Evolutionary conservation across 2,797 vertebrate genomes (phyloP).

Genomic region (Threskiornis aethiopicus): DNA sequence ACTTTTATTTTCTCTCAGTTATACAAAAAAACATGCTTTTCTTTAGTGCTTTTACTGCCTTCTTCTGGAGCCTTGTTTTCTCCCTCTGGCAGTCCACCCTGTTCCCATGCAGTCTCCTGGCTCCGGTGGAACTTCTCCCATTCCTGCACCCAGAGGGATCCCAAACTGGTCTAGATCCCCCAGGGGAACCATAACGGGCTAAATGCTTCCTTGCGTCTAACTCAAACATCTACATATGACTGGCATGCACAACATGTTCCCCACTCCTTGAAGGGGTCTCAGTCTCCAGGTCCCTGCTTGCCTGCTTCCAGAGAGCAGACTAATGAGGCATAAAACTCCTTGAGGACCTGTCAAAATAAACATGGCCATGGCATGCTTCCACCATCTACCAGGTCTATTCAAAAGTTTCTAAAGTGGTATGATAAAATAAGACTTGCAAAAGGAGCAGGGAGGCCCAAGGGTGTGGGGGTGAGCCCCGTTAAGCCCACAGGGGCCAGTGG

Average conservation of each 20-base stretch:
- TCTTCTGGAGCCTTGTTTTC: background rate
- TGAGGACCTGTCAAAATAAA: background rate
- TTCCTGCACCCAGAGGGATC: background rate
- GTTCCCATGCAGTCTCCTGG: background rate
- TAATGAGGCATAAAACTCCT: background rate
- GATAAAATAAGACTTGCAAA: background rate
- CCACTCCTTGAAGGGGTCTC: background rate
- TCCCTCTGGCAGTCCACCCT: background rate
- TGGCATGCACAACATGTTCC: background rate
- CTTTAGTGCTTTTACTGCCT: background rate
- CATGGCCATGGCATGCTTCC: rapidly evolving
- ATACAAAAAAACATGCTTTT: background rate
- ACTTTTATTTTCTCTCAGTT: background rate
- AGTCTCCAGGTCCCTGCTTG: background rate
- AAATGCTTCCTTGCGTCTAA: background rate
- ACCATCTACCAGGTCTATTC: background rate
- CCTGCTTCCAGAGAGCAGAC: background rate
- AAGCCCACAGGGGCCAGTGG: rapidly evolving
- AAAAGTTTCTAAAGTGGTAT: background rate
- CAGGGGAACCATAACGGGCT: background rate
- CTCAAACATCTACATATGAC: rapidly evolving
- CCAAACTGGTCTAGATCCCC: background rate
- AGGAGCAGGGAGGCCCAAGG: background rate
- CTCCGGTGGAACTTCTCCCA: background rate
- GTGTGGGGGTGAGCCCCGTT: rapidly evolving